These are phyloP conservation scores for Aphidius ervi DNA, from an alignment of 1,140 invertebrate genomes.

Conservation along the genomic window DNA sequence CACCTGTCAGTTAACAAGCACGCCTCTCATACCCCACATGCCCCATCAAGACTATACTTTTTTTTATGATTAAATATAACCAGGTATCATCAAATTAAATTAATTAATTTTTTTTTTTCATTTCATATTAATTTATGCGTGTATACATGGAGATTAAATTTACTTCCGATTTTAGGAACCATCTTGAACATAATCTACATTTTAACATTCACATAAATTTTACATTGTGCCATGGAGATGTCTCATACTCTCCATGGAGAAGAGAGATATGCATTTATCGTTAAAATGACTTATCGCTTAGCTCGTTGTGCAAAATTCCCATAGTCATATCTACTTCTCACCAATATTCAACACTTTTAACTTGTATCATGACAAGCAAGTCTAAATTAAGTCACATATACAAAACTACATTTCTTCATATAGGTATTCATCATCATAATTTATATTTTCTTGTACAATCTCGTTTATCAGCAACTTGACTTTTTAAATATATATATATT, in stretches of 20 bases:
- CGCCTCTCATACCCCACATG: no score
- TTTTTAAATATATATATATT: neutral
- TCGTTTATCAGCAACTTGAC: constrained; percentile 6
- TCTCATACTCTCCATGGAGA: constrained; percentile 17
- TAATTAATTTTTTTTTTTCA: constrained; percentile 3
- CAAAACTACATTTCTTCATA: neutral
- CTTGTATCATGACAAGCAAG: constrained; percentile 24
- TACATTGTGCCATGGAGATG: constrained; percentile 29
- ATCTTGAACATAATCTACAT: constrained; percentile 6
- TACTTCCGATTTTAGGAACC: constrained; percentile 1
- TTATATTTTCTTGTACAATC: constrained; percentile 33
- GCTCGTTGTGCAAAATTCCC: constrained; percentile 6
- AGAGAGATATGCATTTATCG: constrained; percentile 33
- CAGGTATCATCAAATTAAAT: no score
- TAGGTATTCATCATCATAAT: constrained; percentile 39
- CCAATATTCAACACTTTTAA: neutral
- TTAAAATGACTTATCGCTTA: constrained; percentile 47
- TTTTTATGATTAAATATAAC: no score
- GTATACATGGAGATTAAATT: neutral
- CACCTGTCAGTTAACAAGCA: no score
- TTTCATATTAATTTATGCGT: neutral
- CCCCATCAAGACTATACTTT: no score
- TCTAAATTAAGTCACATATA: constrained; percentile 37
- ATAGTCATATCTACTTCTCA: neutral
- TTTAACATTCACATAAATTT: constrained; percentile 21